Percentiles rank a stretch among this genome's conserved stretches.
Evolutionary conservation across 1,140 invertebrate species (phyloP).

Genomic region (Nasonia giraulti): DNA sequence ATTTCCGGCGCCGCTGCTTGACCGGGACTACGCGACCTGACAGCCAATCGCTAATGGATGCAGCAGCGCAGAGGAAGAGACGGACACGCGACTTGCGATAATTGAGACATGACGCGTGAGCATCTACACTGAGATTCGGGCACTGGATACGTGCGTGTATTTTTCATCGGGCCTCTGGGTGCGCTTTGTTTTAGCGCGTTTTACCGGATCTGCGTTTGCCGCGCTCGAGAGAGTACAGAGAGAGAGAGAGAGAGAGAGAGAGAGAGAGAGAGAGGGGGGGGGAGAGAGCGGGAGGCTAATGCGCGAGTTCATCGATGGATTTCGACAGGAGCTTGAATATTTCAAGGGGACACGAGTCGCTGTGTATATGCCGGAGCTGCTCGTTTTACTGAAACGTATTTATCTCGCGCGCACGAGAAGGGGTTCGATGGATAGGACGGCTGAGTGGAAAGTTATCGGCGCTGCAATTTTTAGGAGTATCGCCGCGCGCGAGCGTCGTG

Average conservation of each 20-base stretch:
- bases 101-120: constrained; percentile 28
- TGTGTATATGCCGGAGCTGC: background rate
- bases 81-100: constrained; percentile 42
- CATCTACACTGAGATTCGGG: constrained; percentile 9
- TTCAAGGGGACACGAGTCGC: constrained; percentile 20
- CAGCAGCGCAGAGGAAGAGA: constrained; percentile 25
- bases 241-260: too few species aligned
- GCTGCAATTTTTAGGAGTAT: background rate
- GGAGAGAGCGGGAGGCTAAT: background rate
- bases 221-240: background rate
- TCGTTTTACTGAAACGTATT: constrained; percentile 29
- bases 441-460: background rate
- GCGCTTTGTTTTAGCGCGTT: constrained; percentile 26
- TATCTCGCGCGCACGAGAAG: background rate
- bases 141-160: background rate
- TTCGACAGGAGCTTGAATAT: constrained; percentile 30
- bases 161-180: constrained; percentile 21
- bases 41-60: constrained; percentile 59
- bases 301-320: constrained; percentile 8
- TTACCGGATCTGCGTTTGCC: background rate
- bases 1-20: constrained; percentile 16
- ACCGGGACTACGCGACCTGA: constrained; percentile 62
- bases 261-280: too few species aligned
- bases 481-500: background rate
- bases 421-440: background rate